Evolutionary conservation across 1,140 invertebrate species (phyloP), one percentile per base, ranked within the genome.

Genomic region (Asobara japonica): DNA sequence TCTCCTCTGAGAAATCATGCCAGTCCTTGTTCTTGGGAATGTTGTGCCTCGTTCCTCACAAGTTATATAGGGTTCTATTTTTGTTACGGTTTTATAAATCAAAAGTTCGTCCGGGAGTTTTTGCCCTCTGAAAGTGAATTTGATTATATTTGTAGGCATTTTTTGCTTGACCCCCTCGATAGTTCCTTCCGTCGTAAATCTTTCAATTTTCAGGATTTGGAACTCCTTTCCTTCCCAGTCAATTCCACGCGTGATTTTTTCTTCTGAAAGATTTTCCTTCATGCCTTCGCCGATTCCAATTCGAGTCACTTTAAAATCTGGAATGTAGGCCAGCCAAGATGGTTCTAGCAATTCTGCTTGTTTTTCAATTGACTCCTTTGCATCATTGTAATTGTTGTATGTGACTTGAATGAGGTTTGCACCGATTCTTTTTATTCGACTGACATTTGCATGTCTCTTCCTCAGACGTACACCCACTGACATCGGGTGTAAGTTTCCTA

Each of bases 61-160:
- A 36, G 41, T 41, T 7, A 51, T 41, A 22, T 69, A 73, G 0
- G 72, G 65, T 1, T 27, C 38, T 1, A 73, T 69, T n/a, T 61
- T 51, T 2, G 69, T 31, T 20, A 68, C 31, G 0, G 56, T 73
- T 69, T 69, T 73, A 20, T 45, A 69, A 20, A 73, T 73, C 6
- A 16, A 30, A 2, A 73, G 10, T 22, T n/a, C 16, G 1, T 62
- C 45, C 1, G 71, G 71, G 0, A 73, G 25, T 11, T 18, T 67
- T 3, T 64, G n/a, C 5, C 60, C 71, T 18, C 64, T 45, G 25
- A 69, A 73, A 1, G 64, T n/a, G 11, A 73, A 64, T 41, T 73
- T 73, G 0, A 65, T 22, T 1, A 66, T 65, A 7, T 48, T 51
- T 13, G 56, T 69, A 2, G 72, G 72, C 10, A n/a, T n/a, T 13